These are phyloP conservation scores for Serinus canaria DNA, from an alignment of 2,113 vertebrate species.

Conservation along the genomic window DNA sequence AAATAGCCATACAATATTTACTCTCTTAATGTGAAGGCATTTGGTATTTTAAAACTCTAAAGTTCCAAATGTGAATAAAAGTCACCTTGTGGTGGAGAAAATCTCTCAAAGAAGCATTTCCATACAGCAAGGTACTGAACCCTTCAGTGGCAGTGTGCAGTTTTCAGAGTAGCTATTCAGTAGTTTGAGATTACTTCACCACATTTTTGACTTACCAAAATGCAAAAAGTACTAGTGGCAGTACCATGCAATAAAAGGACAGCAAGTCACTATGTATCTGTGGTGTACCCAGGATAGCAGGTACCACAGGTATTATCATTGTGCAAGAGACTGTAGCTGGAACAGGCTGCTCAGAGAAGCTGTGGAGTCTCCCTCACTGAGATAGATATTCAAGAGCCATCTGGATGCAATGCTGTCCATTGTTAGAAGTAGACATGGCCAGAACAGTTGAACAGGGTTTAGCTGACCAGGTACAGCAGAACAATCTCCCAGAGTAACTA, in stretches of 20 bases:
- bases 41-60: background rate
- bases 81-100: background rate
- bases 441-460: background rate
- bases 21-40: background rate
- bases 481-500: background rate
- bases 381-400: background rate
- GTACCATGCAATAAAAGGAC: background rate
- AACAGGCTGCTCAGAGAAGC: background rate
- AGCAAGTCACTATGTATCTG: background rate
- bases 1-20: background rate
- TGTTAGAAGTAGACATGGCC: background rate
- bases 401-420: background rate
- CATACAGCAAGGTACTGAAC: background rate
- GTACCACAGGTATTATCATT: background rate
- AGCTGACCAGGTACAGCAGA: background rate
- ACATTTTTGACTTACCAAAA: background rate
- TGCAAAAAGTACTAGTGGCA: background rate
- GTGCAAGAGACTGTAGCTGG: fast-evolving
- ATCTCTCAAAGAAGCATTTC: fast-evolving
- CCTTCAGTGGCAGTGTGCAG: fast-evolving
- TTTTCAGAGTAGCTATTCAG: background rate
- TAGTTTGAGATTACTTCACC: background rate
- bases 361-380: background rate
- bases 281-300: background rate
- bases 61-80: background rate